Evolutionary conservation across 2,113 vertebrate species (phyloP), one percentile per base, ranked within the genome.

Genomic region (Callipepla squamata): DNA sequence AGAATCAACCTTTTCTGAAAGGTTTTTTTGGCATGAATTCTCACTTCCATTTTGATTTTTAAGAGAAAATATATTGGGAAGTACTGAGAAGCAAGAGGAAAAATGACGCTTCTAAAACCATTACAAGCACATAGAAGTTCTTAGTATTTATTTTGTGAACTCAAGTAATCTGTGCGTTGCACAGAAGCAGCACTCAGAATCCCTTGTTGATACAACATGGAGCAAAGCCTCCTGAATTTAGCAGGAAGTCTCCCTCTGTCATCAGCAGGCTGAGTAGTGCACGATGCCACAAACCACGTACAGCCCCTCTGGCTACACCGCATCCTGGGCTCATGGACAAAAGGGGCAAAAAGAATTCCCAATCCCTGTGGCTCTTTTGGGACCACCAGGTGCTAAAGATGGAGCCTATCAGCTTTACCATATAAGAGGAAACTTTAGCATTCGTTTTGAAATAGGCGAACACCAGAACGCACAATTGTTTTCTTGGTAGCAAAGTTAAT

Each of bases 21-120:
- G 50, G 26, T 57, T 19, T 57, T 89, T 91, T 67, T 78, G 40
- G 59, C 70, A 3, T 5, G 34, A 95, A 9, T 17, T 81, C 80
- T 84, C n/a, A 22, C 53, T 36, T 86, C 28, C 36, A 19, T 51
- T 90, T 63, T 84, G 25, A 59, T 73, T 93, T 95, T 85, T 34
- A 83, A 78, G 44, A 83, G 20, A 38, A 30, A 79, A 76, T 53
- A 73, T 50, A 44, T 47, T 38, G 50, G 58, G 88, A 89, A 82
- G 14, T 28, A 38, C 21, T 38, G 67, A 66, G 36, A 30, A 93
- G 21, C 40, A 76, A 76, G n/a, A 89, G 28, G n/a, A 86, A 80
- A 89, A 87, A 59, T 1, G 1, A 66, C 28, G 45, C 30, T 66
- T 73, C 45, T 32, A 34, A 76, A 90, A 40, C 16, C 23, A 75